phyloP scores from a whole-genome alignment of 1,140 invertebrate species.

The Lasioglossum baleicum region DNA sequence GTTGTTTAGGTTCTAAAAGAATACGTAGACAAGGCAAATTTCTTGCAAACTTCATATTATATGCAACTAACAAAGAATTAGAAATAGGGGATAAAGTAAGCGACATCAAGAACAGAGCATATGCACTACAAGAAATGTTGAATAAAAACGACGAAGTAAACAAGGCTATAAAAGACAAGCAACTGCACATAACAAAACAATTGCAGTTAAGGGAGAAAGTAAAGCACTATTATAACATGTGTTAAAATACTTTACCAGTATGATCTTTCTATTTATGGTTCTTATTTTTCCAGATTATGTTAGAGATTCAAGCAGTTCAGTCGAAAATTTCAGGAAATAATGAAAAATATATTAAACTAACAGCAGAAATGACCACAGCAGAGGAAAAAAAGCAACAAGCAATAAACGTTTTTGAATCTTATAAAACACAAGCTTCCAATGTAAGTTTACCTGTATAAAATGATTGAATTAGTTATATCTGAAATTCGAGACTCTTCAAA shows the following conservation, averaged over 20 bases:
- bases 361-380: constrained; percentile 17
- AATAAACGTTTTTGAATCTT: constrained; percentile 21
- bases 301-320: constrained; percentile 57
- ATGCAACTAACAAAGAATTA: constrained; percentile 56
- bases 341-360: constrained; percentile 28
- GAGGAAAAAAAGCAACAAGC: constrained; percentile 44
- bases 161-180: constrained; percentile 26
- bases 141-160: constrained; percentile 44
- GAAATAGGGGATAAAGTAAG: constrained; percentile 50
- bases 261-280: background rate
- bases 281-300: constrained; percentile 35
- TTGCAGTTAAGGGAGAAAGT: constrained; percentile 48
- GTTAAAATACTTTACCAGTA: constrained; percentile 1
- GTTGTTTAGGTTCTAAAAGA: constrained; percentile 61
- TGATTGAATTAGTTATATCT: too few relatives aligned
- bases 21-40: constrained; percentile 59
- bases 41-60: constrained; percentile 68
- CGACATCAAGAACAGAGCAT: constrained; percentile 47
- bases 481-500: background rate
- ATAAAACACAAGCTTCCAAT: constrained; percentile 25
- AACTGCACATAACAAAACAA: constrained; percentile 45
- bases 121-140: constrained; percentile 49
- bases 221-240: constrained; percentile 39
- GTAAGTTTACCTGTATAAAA: constrained; percentile 28
- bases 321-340: constrained; percentile 32